phyloP scores from a whole-genome alignment of 1,140 invertebrate genomes.

The Nasonia longicornis region DNA sequence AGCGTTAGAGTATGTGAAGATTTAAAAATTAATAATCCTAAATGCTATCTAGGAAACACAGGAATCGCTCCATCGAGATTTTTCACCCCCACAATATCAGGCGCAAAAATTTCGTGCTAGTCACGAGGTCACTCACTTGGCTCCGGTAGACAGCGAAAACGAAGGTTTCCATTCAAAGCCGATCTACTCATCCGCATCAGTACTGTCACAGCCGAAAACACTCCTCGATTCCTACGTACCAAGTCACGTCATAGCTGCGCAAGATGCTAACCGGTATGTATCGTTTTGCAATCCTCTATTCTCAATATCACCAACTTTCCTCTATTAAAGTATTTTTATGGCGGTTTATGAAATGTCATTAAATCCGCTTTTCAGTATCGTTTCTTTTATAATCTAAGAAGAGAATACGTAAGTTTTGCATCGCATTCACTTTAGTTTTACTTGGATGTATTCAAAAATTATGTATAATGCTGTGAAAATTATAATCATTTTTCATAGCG shows the following conservation, averaged over 20 bases:
- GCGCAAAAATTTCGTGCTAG: constrained; percentile 57
- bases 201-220: constrained; percentile 57
- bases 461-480: too few relatives aligned
- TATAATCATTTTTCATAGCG: too few relatives aligned
- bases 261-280: constrained; percentile 61
- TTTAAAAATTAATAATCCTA: neutral
- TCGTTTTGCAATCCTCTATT: constrained; percentile 1
- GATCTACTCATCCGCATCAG: constrained; percentile 34
- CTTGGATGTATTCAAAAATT: neutral
- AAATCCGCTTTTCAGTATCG: neutral
- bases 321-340: neutral
- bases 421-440: neutral
- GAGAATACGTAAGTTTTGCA: neutral
- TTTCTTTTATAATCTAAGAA: too few relatives aligned
- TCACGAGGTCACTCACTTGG: constrained; percentile 46
- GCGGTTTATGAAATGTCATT: neutral
- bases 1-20: too few relatives aligned
- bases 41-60: neutral
- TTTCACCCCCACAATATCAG: constrained; percentile 53
- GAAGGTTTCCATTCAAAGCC: constrained; percentile 52
- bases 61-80: neutral
- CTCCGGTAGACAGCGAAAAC: constrained; percentile 51
- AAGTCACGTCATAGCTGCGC: constrained; percentile 63
- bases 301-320: neutral
- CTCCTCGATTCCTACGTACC: constrained; percentile 64